Conservation (phyloP, 2,888 invertebrate genomes). For the Ennomos erosarius region DNA sequence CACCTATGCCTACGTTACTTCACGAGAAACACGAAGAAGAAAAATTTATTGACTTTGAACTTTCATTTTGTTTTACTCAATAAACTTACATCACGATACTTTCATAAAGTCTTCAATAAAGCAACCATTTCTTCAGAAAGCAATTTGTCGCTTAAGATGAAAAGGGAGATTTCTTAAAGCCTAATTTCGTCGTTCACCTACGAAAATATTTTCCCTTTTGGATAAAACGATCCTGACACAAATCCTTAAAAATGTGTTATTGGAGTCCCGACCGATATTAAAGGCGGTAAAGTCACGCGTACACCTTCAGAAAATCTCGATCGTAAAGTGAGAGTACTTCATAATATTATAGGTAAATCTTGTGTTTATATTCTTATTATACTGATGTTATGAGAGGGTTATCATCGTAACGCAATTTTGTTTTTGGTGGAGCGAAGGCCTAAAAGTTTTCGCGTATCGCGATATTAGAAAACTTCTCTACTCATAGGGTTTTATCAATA, state of each 20-base stretch:
- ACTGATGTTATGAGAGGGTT: slow-evolving; percentile 37
- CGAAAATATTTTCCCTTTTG: slow-evolving; percentile 60
- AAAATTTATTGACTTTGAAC: too few species aligned
- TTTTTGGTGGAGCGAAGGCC: slow-evolving; percentile 25
- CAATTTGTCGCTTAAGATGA: slow-evolving; percentile 55
- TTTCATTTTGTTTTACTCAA: slow-evolving; percentile 3
- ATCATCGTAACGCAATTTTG: slow-evolving; percentile 35
- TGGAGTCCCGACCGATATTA: slow-evolving; percentile 55
- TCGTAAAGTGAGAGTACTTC: slow-evolving; percentile 46
- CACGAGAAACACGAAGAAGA: too few species aligned
- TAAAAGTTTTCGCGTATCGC: slow-evolving; percentile 28
- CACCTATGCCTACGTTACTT: too few species aligned
- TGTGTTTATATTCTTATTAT: slow-evolving; percentile 43
- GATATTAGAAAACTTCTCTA: slow-evolving; percentile 29
- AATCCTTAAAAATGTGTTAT: slow-evolving; percentile 72
- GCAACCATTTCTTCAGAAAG: slow-evolving; percentile 39
- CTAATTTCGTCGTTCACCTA: slow-evolving; percentile 57
- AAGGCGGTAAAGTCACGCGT: slow-evolving; percentile 47
- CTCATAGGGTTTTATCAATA: slow-evolving; percentile 31
- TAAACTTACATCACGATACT: slow-evolving; percentile 14
- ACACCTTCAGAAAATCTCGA: slow-evolving; percentile 39
- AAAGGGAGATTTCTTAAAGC: slow-evolving; percentile 52
- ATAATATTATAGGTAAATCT: slow-evolving; percentile 45
- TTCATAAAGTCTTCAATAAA: slow-evolving; percentile 25
- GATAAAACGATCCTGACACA: slow-evolving; percentile 62